A percentile compares a stretch with the other conserved stretches of the same genome.
Conservation (phyloP, 2,113 vertebrate species). For the Rousettus leschenaultii region DNA sequence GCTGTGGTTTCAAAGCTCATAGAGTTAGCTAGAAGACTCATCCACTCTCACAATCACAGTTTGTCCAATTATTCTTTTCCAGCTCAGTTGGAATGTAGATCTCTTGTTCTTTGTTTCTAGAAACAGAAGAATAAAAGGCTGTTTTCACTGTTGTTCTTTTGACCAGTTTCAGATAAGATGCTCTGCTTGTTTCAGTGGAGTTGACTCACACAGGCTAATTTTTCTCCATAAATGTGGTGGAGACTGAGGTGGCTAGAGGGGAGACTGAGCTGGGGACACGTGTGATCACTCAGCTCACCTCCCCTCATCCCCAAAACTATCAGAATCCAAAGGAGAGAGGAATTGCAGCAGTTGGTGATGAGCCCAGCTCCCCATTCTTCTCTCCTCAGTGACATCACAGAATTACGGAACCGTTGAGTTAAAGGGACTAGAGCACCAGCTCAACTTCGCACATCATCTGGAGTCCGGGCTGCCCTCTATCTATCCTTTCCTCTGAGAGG, state of each 20-base stretch:
- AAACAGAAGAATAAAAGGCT: conserved; percentile 33
- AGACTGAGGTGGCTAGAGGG: conserved; percentile 46
- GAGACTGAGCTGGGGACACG: conserved; percentile 54
- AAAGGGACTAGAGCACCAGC: not conserved
- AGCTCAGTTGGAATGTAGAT: conserved; percentile 67
- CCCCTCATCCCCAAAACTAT: conserved; percentile 54
- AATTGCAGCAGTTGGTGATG: not conserved
- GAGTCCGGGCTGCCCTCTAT: not conserved
- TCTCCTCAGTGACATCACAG: conserved; percentile 68
- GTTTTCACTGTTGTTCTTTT: not conserved
- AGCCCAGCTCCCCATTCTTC: conserved; percentile 25
- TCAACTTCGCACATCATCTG: not conserved
- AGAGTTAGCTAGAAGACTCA: not conserved
- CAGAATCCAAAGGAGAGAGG: conserved; percentile 34
- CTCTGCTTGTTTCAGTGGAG: not conserved
- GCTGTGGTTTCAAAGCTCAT: conserved; percentile 3
- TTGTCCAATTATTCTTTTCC: conserved; percentile 61
- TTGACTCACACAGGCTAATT: conserved; percentile 61
- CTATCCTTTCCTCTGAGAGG: not conserved
- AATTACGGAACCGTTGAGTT: conserved; percentile 24
- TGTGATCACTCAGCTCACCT: conserved; percentile 43
- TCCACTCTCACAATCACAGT: conserved; percentile 35
- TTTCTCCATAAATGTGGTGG: conserved; percentile 48
- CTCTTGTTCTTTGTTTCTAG: conserved; percentile 82
- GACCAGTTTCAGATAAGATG: not conserved